Evolutionary conservation across 2,888 invertebrate species (phyloP).

Genomic region (Branchellion lobata): DNA sequence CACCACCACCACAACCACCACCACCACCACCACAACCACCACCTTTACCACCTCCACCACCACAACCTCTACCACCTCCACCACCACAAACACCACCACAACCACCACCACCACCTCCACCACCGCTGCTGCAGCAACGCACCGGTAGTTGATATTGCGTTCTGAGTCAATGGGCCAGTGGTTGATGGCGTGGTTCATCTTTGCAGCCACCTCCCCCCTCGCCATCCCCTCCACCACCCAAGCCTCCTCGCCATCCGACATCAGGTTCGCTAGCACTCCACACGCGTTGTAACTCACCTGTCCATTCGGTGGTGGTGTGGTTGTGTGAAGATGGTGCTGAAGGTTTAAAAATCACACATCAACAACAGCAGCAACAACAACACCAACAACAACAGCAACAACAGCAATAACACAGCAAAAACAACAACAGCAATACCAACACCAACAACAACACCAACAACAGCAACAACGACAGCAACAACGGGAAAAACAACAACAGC

Average conservation of each 20-base stretch:
- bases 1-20: no score
- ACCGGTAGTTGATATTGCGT: constrained; percentile 89
- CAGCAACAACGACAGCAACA: not conserved
- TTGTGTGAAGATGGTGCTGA: constrained; percentile 59
- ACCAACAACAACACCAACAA: not conserved
- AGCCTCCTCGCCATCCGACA: constrained; percentile 80
- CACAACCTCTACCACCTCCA: no score
- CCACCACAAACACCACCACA: no score
- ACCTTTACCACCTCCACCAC: no score
- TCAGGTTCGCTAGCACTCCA: constrained; percentile 90
- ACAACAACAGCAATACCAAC: not conserved
- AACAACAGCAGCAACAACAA: not conserved
- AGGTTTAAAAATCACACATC: not conserved
- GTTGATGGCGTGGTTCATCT: constrained; percentile 79
- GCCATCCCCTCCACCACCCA: constrained; percentile 78
- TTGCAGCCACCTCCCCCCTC: constrained; percentile 70
- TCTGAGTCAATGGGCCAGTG: constrained; percentile 84
- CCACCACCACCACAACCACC: no score
- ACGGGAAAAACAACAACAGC: not conserved
- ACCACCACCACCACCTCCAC: no score
- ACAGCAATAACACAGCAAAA: not conserved
- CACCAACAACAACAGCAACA: not conserved
- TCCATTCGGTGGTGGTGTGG: no score
- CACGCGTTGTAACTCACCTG: constrained; percentile 96
- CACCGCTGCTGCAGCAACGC: not conserved